A percentile compares a stretch with the other conserved stretches of the same genome.
These are phyloP conservation scores for Thereva nobilitata DNA, from an alignment of 2,888 invertebrate genomes.

Conservation along the genomic window DNA sequence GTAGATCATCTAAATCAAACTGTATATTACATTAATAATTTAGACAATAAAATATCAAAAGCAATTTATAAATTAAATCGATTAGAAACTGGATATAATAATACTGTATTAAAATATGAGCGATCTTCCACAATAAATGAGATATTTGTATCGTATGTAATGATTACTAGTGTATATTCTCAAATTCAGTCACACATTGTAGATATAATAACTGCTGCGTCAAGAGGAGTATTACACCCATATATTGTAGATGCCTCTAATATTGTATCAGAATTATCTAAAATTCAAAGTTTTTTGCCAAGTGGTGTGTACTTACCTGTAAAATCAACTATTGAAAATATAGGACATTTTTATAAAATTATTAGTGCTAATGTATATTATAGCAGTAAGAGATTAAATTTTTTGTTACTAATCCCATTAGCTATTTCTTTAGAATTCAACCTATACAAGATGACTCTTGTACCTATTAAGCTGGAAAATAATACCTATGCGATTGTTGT, in stretches of 20 bases:
- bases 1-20: not conserved
- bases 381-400: constrained; percentile 1
- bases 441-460: constrained; percentile 7
- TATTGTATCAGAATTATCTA: not conserved
- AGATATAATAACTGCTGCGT: not conserved
- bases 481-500: not conserved
- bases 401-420: not conserved
- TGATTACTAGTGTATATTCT: not conserved
- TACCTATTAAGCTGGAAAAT: not conserved
- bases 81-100: constrained; percentile 1
- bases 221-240: constrained; percentile 1
- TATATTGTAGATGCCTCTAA: not conserved
- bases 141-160: not conserved
- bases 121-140: constrained; percentile 6
- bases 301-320: constrained; percentile 2
- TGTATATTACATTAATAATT: not conserved
- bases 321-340: not conserved
- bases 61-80: not conserved
- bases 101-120: not conserved
- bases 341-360: not conserved
- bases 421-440: not conserved
- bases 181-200: constrained; percentile 2
- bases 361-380: constrained; percentile 4
- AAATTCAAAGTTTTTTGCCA: not conserved
- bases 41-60: not conserved